phyloP scores from a whole-genome alignment of 2,888 invertebrate genomes.

The Cataglyphis albicans region DNA sequence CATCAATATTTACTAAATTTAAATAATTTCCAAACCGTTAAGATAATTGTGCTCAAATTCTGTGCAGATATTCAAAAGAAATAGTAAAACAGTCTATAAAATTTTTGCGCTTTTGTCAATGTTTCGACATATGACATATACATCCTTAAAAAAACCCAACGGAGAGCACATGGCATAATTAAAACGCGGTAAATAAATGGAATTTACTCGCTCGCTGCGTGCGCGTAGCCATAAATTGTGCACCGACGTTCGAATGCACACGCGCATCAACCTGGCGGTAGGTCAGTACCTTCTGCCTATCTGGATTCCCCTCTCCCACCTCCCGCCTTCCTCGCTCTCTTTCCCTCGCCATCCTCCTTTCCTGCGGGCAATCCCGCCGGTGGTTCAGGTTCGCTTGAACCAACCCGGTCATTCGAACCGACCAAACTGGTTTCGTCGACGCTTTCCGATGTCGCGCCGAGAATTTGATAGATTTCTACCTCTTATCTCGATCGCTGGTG shows the following conservation, averaged over 20 bases:
- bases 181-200: conserved; percentile 8
- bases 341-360: conserved; percentile 55
- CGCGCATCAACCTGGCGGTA: conserved; percentile 68
- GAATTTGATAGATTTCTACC: conserved; percentile 85
- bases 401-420: conserved; percentile 83
- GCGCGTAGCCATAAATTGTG: conserved; percentile 57
- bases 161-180: neutral
- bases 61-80: no score
- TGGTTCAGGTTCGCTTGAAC: conserved; percentile 70
- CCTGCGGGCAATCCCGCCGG: conserved; percentile 62
- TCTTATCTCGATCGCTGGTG: conserved; percentile 75
- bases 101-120: no score
- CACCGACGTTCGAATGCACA: conserved; percentile 57
- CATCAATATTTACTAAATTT: no score
- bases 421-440: conserved; percentile 85
- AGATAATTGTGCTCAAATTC: no score
- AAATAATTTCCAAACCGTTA: no score
- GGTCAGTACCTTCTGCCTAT: conserved; percentile 73
- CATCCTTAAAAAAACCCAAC: neutral
- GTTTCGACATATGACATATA: no score
- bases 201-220: conserved; percentile 50
- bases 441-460: conserved; percentile 82
- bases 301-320: conserved; percentile 57
- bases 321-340: neutral
- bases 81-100: no score